Base-by-base conservation (phyloP, 2,888 invertebrate genomes). In the Aphodius granarius region DNA sequence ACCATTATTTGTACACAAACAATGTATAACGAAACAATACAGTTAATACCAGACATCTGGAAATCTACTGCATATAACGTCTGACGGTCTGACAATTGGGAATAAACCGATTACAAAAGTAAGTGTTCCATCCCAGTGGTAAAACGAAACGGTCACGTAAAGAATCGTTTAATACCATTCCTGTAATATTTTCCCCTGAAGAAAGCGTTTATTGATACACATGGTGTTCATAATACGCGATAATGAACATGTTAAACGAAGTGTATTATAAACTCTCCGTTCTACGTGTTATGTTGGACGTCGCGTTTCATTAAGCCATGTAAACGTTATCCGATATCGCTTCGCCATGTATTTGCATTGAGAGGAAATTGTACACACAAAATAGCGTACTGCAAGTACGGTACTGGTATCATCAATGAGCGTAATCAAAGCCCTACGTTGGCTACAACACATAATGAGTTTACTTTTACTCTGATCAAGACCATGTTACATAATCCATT, bases 391-490 rank as follows among this genome's bases (percentile, higher is more conserved):
- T 6, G 43, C 43, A 43, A 43, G 43, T 20, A 20, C 68, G 18
- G 20, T 19, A 21, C 68, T 43, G 18, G 20, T 19, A 21, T 21
- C 13, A 43, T 43, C 9, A 43, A 43, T 43, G 43, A 43, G 9
- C 13, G 43, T 43, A 43, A 6, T 13, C 43, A 13, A 1, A 13
- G 1, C 43, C 43, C 43, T 13, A 13, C 43, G 43, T 43, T 43
- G 13, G 9, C 43, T 2, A 43, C 43, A 43, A 9, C 43, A 43
- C 20, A 68, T 68, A 68, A 68, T 68, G 68, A 68, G 68, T 68
- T 68, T 68, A 68, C 68, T 68, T 68, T n/a, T 68, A 21, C 68
- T 22, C 21, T 68, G 68, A 68, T 68, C 21, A 16, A 68, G 68
- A 68, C 68, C 68, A 22, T 68, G 68, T 68, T 68, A 19, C 68